Evolutionary conservation across 2,888 invertebrate genomes (phyloP), one percentile per base, ranked within the genome.

Genomic region (Acrobasis suavella): DNA sequence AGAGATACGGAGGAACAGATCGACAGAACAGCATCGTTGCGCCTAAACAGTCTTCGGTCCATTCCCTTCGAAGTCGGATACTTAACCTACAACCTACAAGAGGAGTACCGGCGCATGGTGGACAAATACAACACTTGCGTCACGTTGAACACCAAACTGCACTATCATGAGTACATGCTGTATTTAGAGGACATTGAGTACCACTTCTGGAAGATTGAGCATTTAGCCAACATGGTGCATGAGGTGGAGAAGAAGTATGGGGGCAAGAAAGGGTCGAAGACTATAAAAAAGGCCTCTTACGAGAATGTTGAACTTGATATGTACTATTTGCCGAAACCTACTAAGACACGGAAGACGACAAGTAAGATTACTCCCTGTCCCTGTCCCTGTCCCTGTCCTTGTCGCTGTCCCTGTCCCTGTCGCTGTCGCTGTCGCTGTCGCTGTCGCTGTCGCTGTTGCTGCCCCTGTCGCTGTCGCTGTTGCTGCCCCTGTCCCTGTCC

Each of bases 101-200:
- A 83, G 3, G 77, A 75, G n/a, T 85, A 81, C n/a, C 51, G 79
- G 2, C 70, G 72, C 2, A 83, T 85, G 83, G 50, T 83, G 0
- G 82, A 84, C 10, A 76, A 74, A 7, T 82, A 76, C 51, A 77
- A 78, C 15, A 69, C 67, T 0, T 69, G 65, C 1, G 1, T 38
- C 0, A 49, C 38, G 0, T 64, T 74, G 67, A 37, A n/a, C 32
- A 7, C 32, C 8, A 0, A 0, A 0, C 10, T 72, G 0, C 74
- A 51, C 0, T 14, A 46, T 0, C 15, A 64, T 2, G 80, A 82
- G 14, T 2, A 65, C 0, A 2, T 78, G 0, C 3, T 73, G 2
- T 70, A 69, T 22, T 39, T 78, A 0, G 62, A 69, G 3, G 75
- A 77, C 0, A 64, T 78, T 0, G 83, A 85, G 14, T 64, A 65